Percentiles rank a stretch among this genome's conserved stretches.
Evolutionary conservation across 2,113 vertebrate genomes (phyloP).

Genomic region (Heteronetta atricapilla): DNA sequence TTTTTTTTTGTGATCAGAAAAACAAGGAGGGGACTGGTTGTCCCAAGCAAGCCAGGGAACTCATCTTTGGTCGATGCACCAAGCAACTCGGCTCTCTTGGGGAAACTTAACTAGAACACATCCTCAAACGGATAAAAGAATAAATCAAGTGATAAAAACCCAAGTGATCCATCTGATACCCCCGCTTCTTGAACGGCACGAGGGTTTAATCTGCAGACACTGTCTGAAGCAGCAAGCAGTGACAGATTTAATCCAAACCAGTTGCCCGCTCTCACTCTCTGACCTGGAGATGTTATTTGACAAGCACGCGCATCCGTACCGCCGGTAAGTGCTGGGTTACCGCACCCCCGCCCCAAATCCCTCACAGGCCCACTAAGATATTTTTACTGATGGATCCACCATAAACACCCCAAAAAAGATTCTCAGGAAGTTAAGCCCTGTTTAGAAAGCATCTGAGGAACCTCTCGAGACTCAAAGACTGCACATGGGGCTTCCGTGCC

Average conservation of each 20-base stretch:
- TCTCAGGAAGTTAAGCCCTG: not conserved
- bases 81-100: not conserved
- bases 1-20: not conserved
- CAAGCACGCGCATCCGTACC: too few relatives aligned
- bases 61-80: not conserved
- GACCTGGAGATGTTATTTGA: not conserved
- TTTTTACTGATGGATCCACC: not conserved
- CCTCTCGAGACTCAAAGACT: not conserved
- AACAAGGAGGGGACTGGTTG: not conserved
- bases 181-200: not conserved
- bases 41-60: not conserved
- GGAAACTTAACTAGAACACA: not conserved
- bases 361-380: not conserved
- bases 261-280: too few relatives aligned
- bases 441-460: not conserved
- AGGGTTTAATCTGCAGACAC: not conserved
- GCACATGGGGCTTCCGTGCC: rapidly evolving
- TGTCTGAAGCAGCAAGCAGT: not conserved
- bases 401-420: too few relatives aligned
- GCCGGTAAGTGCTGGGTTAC: too few relatives aligned
- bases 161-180: not conserved
- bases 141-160: not conserved
- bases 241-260: not conserved
- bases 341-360: not conserved
- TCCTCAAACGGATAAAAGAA: not conserved